These are phyloP conservation scores for Megamerina dolium DNA, from an alignment of 2,888 invertebrate species.

Conservation along the genomic window DNA sequence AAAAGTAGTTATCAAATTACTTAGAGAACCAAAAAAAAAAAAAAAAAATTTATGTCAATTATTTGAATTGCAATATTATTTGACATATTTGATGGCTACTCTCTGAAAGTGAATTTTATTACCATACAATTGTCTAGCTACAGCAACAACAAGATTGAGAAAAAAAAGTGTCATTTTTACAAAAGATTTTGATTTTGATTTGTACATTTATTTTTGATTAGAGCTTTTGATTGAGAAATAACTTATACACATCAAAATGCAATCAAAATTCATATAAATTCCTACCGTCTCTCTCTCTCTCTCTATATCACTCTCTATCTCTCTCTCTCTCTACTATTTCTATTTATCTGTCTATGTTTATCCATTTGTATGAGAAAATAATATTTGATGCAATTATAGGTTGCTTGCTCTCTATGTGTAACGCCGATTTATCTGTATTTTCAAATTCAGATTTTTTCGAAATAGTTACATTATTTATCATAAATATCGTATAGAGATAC, in stretches of 20 bases:
- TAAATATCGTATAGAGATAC: too few relatives aligned
- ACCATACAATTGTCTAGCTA: slow-evolving; percentile 39
- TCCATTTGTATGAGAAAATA: not conserved
- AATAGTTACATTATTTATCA: too few relatives aligned
- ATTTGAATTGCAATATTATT: too few relatives aligned
- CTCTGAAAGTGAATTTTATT: not conserved
- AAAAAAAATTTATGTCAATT: too few relatives aligned
- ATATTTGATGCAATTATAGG: too few relatives aligned
- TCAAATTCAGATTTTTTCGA: too few relatives aligned
- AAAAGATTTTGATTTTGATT: too few relatives aligned
- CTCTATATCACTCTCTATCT: not conserved
- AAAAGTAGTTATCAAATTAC: too few relatives aligned
- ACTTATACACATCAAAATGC: slow-evolving; percentile 2
- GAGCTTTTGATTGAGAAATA: not conserved
- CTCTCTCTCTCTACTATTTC: not conserved
- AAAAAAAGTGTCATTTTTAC: too few relatives aligned
- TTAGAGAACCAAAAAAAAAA: too few relatives aligned
- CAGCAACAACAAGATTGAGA: slow-evolving; percentile 26
- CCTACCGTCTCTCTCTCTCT: not conserved
- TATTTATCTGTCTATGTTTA: slow-evolving; percentile 1
- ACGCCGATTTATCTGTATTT: too few relatives aligned
- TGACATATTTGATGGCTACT: slow-evolving; percentile 4
- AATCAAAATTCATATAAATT: slow-evolving; percentile 4
- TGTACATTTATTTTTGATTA: not conserved
- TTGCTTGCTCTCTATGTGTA: too few relatives aligned